phyloP scores from a whole-genome alignment of 2,797 vertebrate species.

The Poeciliopsis infans region DNA sequence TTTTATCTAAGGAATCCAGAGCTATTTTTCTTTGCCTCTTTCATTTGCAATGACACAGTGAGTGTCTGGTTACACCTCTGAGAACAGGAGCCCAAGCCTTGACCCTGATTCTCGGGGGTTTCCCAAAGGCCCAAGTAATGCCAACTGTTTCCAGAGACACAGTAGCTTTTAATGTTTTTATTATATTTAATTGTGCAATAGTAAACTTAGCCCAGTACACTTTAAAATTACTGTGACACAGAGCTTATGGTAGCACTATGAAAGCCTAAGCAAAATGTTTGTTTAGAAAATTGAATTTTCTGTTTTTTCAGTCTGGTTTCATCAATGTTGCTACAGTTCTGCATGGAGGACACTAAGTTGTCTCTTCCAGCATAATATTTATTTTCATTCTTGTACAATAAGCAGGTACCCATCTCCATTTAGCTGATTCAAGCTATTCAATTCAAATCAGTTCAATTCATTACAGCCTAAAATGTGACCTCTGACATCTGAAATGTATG shows the following conservation, averaged over 20 bases:
- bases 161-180: constrained; percentile 1
- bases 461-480: neutral
- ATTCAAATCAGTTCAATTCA: neutral
- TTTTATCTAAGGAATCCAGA: neutral
- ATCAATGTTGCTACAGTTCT: constrained; percentile 67
- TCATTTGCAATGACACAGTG: constrained; percentile 2
- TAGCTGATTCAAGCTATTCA: constrained; percentile 1
- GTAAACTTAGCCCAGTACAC: neutral
- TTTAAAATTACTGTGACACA: neutral
- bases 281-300: constrained; percentile 12
- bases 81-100: constrained; percentile 27
- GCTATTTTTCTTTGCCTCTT: neutral
- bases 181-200: neutral
- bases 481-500: constrained; percentile 3
- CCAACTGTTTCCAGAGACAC: constrained; percentile 14
- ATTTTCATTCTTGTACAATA: constrained; percentile 55
- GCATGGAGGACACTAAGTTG: constrained; percentile 44
- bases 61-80: constrained; percentile 63
- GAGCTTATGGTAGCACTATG: neutral
- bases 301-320: constrained; percentile 37
- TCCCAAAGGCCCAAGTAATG: constrained; percentile 21
- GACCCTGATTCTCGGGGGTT: constrained; percentile 32
- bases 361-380: constrained; percentile 35
- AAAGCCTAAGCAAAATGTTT: neutral
- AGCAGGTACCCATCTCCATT: constrained; percentile 20